A percentile compares a stretch with the other conserved stretches of the same genome.
These are phyloP conservation scores for Peromyscus leucopus DNA, from an alignment of 2,113 vertebrate species.

Conservation along the genomic window DNA sequence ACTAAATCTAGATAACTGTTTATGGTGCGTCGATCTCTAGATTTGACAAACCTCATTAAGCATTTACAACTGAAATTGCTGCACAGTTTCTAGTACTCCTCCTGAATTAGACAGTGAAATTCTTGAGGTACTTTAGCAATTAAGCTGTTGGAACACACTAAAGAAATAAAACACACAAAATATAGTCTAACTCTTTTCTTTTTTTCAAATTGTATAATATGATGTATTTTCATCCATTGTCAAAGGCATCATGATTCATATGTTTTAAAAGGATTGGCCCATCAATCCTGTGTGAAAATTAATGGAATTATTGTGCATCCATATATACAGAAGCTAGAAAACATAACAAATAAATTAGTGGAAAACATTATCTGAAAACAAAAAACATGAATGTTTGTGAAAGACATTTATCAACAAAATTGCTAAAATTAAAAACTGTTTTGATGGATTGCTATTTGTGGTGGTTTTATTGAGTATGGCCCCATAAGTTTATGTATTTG, in stretches of 20 bases:
- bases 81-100: slow-evolving; percentile 6
- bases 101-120: background rate
- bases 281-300: background rate
- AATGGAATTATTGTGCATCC: background rate
- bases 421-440: background rate
- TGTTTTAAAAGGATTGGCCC: background rate
- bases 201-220: background rate
- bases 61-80: slow-evolving; percentile 56
- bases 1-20: slow-evolving; percentile 25
- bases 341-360: background rate
- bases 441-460: background rate
- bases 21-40: background rate
- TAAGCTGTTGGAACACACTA: slow-evolving; percentile 43
- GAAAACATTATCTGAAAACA: background rate
- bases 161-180: slow-evolving; percentile 36
- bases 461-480: background rate
- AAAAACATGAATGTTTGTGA: background rate
- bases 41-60: slow-evolving; percentile 48
- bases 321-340: background rate
- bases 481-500: background rate
- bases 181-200: background rate
- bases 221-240: background rate
- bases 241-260: slow-evolving; percentile 40
- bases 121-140: slow-evolving; percentile 34
- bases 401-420: background rate